These are phyloP conservation scores for Agelas oroides DNA, from an alignment of 37 sponge, comb jelly and placozoan genomes.

Conservation along the genomic window DNA sequence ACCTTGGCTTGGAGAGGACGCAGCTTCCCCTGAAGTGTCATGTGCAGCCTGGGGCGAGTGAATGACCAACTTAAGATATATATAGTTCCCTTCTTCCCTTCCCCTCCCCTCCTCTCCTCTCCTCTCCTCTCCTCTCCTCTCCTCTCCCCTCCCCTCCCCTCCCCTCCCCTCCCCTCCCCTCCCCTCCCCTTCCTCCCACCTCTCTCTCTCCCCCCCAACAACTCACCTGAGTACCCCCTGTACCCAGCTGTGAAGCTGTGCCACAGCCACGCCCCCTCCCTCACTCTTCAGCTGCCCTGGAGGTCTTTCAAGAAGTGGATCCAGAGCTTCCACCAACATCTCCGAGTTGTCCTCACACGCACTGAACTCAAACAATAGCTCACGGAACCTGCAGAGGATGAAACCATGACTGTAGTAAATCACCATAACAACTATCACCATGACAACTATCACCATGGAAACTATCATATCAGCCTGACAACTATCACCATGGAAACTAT, in stretches of 20 bases:
- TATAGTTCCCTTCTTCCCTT: no score
- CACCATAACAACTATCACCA: background rate
- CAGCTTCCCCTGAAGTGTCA: conserved; percentile 60
- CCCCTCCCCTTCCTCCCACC: no score
- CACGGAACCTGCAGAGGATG: conserved; percentile 57
- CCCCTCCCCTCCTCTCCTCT: no score
- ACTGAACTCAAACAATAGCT: conserved; percentile 54
- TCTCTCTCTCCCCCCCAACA: no score
- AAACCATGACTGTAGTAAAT: no score
- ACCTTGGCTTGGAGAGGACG: conserved; percentile 53
- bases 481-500: no score
- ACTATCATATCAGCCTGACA: no score
- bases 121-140: no score
- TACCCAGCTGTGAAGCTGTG: conserved; percentile 65
- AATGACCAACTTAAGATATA: no score
- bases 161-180: no score
- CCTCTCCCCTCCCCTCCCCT: no score
- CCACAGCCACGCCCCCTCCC: conserved; percentile 44
- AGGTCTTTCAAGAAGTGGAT: conserved; percentile 22
- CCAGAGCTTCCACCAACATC: conserved; percentile 47
- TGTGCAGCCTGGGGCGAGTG: conserved; percentile 7
- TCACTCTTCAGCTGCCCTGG: conserved; percentile 20
- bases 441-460: background rate
- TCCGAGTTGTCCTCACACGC: conserved; percentile 59
- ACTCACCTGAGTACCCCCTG: conserved; percentile 47